phyloP scores from a whole-genome alignment of 2,888 invertebrate genomes.

The Tiphia femorata region DNA sequence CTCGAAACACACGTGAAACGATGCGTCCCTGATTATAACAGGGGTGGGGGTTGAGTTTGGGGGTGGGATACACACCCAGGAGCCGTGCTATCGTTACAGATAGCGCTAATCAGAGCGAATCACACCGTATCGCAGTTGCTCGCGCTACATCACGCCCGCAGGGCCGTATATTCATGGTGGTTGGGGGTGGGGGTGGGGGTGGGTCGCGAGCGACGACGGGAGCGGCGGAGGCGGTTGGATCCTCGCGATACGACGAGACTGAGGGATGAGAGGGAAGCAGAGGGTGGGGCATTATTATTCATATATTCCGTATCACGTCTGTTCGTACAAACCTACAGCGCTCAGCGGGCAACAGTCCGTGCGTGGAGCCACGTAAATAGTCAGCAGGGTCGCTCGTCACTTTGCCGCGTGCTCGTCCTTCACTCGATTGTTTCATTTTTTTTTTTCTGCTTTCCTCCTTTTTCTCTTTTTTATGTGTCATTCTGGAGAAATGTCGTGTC shows the following conservation, averaged over 20 bases:
- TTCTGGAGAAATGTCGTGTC: too few relatives aligned
- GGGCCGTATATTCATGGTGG: slow-evolving; percentile 11
- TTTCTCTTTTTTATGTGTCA: too few relatives aligned
- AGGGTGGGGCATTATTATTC: slow-evolving; percentile 67
- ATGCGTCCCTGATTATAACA: slow-evolving; percentile 53
- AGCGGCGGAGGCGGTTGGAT: slow-evolving; percentile 53
- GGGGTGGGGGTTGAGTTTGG: too few relatives aligned
- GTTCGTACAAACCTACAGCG: slow-evolving; percentile 59
- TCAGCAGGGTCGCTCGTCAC: slow-evolving; percentile 44
- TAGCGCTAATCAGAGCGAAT: slow-evolving; percentile 68
- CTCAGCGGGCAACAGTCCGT: slow-evolving; percentile 45
- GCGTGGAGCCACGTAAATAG: slow-evolving; percentile 48
- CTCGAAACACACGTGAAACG: too few relatives aligned
- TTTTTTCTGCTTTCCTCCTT: too few relatives aligned
- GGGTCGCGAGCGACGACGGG: slow-evolving; percentile 41
- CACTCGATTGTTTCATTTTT: too few relatives aligned
- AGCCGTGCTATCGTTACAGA: slow-evolving; percentile 62
- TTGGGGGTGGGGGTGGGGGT: slow-evolving; percentile 17
- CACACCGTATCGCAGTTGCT: slow-evolving; percentile 59
- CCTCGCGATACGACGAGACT: slow-evolving; percentile 58
- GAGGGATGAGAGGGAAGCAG: too few relatives aligned
- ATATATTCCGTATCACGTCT: slow-evolving; percentile 68
- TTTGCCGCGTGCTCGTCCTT: slow-evolving; percentile 13
- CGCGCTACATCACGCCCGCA: slow-evolving; percentile 54
- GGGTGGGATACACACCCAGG: too few relatives aligned